Evolutionary conservation across 2,888 invertebrate genomes (phyloP).

Genomic region (Eupeodes luniger): DNA sequence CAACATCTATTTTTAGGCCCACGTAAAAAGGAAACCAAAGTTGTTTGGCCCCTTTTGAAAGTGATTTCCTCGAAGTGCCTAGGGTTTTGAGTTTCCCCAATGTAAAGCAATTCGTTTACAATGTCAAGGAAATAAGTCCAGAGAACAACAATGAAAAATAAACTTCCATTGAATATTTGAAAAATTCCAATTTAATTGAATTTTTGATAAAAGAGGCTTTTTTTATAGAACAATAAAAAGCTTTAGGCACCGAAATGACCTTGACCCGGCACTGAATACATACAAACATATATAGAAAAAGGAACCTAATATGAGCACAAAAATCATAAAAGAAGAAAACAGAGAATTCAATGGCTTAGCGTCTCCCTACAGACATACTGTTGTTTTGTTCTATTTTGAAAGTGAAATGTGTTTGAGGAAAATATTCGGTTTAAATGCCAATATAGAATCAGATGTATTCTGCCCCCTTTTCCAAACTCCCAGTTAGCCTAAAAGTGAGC

Average conservation of each 20-base stretch:
- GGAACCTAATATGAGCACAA: background rate
- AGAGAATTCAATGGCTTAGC: background rate
- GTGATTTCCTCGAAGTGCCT: too few species aligned
- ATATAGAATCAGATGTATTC: slow-evolving; percentile 22
- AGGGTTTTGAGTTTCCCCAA: too few species aligned
- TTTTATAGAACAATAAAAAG: background rate
- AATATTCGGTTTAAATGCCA: slow-evolving; percentile 26
- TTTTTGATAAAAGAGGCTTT: background rate
- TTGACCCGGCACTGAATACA: background rate
- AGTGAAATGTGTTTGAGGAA: slow-evolving; percentile 21
- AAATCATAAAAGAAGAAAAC: background rate
- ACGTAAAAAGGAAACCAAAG: too few species aligned
- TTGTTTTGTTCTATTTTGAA: background rate
- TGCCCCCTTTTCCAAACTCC: too few species aligned
- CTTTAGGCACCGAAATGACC: background rate
- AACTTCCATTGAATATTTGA: too few species aligned
- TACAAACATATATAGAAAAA: too few species aligned
- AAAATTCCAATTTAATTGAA: too few species aligned
- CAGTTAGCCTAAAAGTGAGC: slow-evolving; percentile 2
- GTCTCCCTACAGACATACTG: background rate
- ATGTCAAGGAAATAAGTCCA: too few species aligned
- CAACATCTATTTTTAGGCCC: too few species aligned
- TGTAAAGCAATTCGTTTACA: too few species aligned
- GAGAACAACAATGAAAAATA: too few species aligned
- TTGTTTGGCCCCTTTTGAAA: too few species aligned